A percentile compares a stretch with the other conserved stretches of the same genome.
Conservation (phyloP, 30 jellyfish, hydroid and myxozoan genomes). For the Turritopsis rubra region DNA sequence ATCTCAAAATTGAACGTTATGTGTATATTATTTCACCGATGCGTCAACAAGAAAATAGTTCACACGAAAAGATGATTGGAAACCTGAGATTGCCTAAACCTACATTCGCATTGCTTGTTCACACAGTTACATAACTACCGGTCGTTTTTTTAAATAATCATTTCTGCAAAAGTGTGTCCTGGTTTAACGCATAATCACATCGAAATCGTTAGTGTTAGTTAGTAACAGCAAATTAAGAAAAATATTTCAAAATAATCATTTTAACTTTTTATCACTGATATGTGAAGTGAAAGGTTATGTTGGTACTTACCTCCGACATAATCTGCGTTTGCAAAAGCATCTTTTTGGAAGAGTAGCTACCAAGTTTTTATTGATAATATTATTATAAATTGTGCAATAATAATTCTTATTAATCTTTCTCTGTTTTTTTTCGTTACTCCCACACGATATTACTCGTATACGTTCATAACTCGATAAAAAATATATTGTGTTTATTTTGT, state of each 20-base stretch:
- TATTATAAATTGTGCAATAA: neutral
- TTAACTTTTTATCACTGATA: no score
- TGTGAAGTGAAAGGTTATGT: no score
- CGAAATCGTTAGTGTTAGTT: no score
- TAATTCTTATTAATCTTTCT: no score
- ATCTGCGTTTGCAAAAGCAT: neutral
- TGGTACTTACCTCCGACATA: neutral
- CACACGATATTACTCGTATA: neutral
- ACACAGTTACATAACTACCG: no score
- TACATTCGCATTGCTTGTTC: neutral
- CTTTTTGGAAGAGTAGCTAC: neutral
- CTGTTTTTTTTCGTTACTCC: neutral
- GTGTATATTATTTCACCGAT: neutral
- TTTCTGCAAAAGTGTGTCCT: no score
- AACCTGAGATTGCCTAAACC: neutral
- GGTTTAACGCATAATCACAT: no score
- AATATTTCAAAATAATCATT: no score
- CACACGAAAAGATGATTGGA: neutral
- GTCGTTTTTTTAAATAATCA: no score
- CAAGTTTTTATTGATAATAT: neutral
- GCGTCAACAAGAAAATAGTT: neutral
- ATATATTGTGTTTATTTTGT: neutral
- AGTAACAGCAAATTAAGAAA: no score
- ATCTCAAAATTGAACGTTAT: neutral
- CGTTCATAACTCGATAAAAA: neutral